phyloP scores from a whole-genome alignment of 2,888 invertebrate species.

The Lepetodrilus schrolli region DNA sequence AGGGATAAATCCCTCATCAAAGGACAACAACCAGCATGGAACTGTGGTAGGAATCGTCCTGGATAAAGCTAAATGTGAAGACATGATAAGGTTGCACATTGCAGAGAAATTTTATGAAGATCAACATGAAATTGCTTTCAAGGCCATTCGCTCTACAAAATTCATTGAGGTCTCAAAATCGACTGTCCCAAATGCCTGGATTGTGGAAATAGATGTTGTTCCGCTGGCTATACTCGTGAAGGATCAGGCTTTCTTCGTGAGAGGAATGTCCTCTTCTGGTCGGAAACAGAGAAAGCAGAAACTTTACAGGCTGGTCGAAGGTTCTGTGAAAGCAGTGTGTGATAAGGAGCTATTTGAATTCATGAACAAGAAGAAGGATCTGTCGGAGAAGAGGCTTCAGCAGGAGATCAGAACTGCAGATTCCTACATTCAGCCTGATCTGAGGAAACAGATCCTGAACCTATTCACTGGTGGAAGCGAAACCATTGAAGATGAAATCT shows the following conservation, averaged over 20 bases:
- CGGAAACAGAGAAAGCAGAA: not conserved
- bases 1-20: conserved; percentile 37
- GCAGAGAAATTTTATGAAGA: conserved; percentile 36
- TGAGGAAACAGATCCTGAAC: conserved; percentile 43
- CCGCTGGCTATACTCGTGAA: conserved; percentile 34
- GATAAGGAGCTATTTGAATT: conserved; percentile 32
- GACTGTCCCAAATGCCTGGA: conserved; percentile 8
- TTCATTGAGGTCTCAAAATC: conserved; percentile 44
- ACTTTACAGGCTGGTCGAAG: not conserved
- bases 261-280: not conserved
- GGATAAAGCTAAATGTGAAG: conserved; percentile 32
- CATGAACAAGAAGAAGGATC: conserved; percentile 34
- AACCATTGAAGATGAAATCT: conserved; percentile 39
- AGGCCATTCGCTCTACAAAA: conserved; percentile 43
- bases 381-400: conserved; percentile 10
- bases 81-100: conserved; percentile 31
- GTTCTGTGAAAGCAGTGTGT: conserved; percentile 9
- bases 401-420: not conserved
- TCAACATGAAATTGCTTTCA: conserved; percentile 38
- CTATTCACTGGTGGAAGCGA: conserved; percentile 44
- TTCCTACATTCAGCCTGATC: conserved; percentile 25
- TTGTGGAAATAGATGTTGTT: conserved; percentile 51
- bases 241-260: conserved; percentile 38
- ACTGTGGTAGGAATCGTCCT: conserved; percentile 42
- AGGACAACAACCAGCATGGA: conserved; percentile 30